A percentile compares a stretch with the other conserved stretches of the same genome.
phyloP scores from a whole-genome alignment of 2,113 vertebrate genomes.

The Hippocampus zosterae region DNA sequence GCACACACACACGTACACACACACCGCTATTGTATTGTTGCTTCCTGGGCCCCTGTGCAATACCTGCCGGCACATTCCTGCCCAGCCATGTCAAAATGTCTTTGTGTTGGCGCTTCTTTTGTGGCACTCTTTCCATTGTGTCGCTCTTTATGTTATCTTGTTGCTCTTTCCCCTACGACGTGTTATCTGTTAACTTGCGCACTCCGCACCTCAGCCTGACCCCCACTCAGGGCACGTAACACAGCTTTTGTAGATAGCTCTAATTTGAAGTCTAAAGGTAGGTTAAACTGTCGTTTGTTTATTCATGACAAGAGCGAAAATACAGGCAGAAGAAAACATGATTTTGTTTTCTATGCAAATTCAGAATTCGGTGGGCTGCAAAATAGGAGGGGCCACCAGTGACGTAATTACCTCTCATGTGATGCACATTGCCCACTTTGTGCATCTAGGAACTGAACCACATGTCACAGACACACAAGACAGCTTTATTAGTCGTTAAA shows the following conservation, averaged over 20 bases:
- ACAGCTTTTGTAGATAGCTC: neutral
- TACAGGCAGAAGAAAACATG: neutral
- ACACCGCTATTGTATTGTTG: slow-evolving; percentile 44
- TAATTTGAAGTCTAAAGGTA: neutral
- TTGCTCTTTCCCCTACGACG: slow-evolving; percentile 19
- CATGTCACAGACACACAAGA: neutral
- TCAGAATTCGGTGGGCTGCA: no score
- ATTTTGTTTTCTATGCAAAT: no score
- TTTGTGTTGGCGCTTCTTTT: slow-evolving; percentile 51
- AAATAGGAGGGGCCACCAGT: no score
- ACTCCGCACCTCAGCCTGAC: neutral
- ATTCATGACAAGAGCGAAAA: neutral
- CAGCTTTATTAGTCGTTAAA: neutral
- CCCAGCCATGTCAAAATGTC: slow-evolving; percentile 43
- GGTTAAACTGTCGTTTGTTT: neutral
- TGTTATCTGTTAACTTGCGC: slow-evolving; percentile 24
- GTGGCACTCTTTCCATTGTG: slow-evolving; percentile 30
- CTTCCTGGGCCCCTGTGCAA: slow-evolving; percentile 66
- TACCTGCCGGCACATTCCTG: slow-evolving; percentile 69
- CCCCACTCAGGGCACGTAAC: neutral
- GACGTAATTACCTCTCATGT: neutral
- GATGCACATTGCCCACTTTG: neutral
- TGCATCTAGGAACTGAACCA: neutral
- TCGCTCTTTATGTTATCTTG: slow-evolving; percentile 44
- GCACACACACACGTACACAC: slow-evolving; percentile 16